Percentiles rank a stretch among this genome's conserved stretches.
These are phyloP conservation scores for Glandiceps talaboti DNA, from an alignment of 53 echinoderm and acorn worm genomes.

Conservation along the genomic window DNA sequence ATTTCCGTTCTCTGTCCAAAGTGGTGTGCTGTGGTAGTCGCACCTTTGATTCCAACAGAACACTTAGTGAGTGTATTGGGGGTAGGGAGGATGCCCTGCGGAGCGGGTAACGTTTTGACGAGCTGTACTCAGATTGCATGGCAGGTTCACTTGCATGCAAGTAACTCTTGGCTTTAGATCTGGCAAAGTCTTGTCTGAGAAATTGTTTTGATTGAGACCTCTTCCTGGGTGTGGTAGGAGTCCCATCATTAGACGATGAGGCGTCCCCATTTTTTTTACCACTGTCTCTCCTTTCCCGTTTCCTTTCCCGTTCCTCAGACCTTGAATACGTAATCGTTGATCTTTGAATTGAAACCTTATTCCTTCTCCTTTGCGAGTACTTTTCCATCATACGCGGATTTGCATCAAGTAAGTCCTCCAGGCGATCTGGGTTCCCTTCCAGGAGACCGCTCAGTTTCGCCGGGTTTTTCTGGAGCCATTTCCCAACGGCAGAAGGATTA, in stretches of 20 bases:
- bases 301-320: not conserved
- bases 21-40: slow-evolving; percentile 68
- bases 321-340: not conserved
- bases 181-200: slow-evolving; percentile 89
- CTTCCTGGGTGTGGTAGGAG: slow-evolving; percentile 42
- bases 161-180: slow-evolving; percentile 59
- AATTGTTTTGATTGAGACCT: slow-evolving; percentile 91
- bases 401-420: not conserved
- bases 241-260: slow-evolving; percentile 43
- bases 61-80: slow-evolving; percentile 65
- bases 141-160: not conserved
- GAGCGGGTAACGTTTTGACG: slow-evolving; percentile 31
- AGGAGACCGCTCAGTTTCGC: not conserved
- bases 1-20: slow-evolving; percentile 76
- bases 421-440: not conserved
- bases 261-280: slow-evolving; percentile 43
- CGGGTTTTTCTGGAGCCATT: not conserved
- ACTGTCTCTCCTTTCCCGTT: slow-evolving; percentile 6
- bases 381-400: not conserved
- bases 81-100: slow-evolving; percentile 91
- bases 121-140: not conserved
- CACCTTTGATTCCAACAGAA: slow-evolving; percentile 70
- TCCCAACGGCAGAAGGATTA: not conserved
- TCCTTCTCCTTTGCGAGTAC: not conserved
- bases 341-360: not conserved